Evolutionary conservation across 2,797 vertebrate genomes (phyloP).

Genomic region (Synanceia verrucosa): DNA sequence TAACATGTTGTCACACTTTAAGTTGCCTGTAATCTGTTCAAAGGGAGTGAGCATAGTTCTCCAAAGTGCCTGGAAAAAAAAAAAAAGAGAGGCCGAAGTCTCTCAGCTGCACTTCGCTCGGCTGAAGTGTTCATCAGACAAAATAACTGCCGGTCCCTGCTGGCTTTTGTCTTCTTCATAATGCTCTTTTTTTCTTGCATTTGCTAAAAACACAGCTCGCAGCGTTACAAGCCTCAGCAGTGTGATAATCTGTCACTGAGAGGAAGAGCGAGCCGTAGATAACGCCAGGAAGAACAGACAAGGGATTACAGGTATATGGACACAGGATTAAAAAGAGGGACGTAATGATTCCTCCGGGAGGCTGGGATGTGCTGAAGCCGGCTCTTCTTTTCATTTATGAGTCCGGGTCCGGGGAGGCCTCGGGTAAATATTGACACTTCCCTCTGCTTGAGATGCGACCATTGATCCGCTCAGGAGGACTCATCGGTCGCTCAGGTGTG

Average conservation of each 20-base stretch:
- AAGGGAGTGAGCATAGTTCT: slow-evolving; percentile 82
- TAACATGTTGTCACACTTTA: slow-evolving; percentile 93
- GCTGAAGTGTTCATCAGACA: slow-evolving; percentile 68
- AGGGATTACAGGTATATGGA: slow-evolving; percentile 74
- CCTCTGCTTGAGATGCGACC: slow-evolving; percentile 73
- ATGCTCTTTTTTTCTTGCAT: slow-evolving; percentile 23
- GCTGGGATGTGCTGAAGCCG: slow-evolving; percentile 81
- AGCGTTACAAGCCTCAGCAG: slow-evolving; percentile 48
- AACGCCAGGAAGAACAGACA: slow-evolving; percentile 55
- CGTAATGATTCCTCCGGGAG: slow-evolving; percentile 77
- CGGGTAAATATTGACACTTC: slow-evolving; percentile 82
- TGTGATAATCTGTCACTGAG: slow-evolving; percentile 62
- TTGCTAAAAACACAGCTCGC: slow-evolving; percentile 31
- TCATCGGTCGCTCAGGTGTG: slow-evolving; percentile 80
- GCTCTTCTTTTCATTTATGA: slow-evolving; percentile 76
- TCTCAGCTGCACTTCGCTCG: slow-evolving; percentile 62
- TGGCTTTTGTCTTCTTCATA: slow-evolving; percentile 48
- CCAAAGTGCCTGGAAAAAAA: slow-evolving; percentile 69
- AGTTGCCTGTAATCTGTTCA: slow-evolving; percentile 89
- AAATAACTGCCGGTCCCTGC: slow-evolving; percentile 53
- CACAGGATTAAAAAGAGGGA: slow-evolving; percentile 74
- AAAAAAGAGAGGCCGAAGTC: slow-evolving; percentile 49
- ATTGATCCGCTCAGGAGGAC: slow-evolving; percentile 71
- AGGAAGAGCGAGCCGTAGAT: slow-evolving; percentile 43
- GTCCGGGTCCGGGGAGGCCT: slow-evolving; percentile 75